A percentile compares a stretch with the other conserved stretches of the same genome.
Evolutionary conservation across 2,113 vertebrate species (phyloP).

Genomic region (Oryzias melastigma): DNA sequence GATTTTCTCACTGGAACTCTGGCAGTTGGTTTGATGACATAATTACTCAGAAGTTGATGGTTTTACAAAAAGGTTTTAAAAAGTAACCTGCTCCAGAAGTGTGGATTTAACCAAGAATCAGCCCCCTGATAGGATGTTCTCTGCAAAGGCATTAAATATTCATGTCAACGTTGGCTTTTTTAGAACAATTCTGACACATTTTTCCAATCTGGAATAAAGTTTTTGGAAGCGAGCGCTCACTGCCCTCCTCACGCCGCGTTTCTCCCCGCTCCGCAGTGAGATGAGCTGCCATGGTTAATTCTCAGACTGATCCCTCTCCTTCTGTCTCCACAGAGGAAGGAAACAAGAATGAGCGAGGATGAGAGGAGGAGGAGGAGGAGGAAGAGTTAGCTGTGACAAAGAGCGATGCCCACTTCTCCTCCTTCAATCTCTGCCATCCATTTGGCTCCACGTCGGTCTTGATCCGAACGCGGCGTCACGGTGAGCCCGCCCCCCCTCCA

Average conservation of each 20-base stretch:
- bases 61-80: no score
- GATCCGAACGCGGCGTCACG: conserved; percentile 16
- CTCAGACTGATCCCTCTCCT: conserved; percentile 74
- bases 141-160: no score
- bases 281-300: conserved; percentile 77
- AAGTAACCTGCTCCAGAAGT: no score
- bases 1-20: no score
- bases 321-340: conserved; percentile 55
- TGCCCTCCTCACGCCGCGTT: conserved; percentile 11
- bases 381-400: conserved; percentile 59
- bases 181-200: conserved; percentile 24
- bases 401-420: conserved; percentile 65
- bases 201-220: conserved; percentile 36
- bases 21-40: no score
- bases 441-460: conserved; percentile 56
- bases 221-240: conserved; percentile 27
- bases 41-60: no score
- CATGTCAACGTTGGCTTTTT: neutral
- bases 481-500: conserved; percentile 11
- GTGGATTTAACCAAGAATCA: no score
- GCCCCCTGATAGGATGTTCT: no score
- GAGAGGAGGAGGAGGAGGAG: conserved; percentile 34
- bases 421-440: conserved; percentile 41
- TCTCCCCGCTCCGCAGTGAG: conserved; percentile 56
- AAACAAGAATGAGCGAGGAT: conserved; percentile 46